Evolutionary conservation across 2,113 vertebrate genomes (phyloP).

Genomic region (Mixornis gularis): DNA sequence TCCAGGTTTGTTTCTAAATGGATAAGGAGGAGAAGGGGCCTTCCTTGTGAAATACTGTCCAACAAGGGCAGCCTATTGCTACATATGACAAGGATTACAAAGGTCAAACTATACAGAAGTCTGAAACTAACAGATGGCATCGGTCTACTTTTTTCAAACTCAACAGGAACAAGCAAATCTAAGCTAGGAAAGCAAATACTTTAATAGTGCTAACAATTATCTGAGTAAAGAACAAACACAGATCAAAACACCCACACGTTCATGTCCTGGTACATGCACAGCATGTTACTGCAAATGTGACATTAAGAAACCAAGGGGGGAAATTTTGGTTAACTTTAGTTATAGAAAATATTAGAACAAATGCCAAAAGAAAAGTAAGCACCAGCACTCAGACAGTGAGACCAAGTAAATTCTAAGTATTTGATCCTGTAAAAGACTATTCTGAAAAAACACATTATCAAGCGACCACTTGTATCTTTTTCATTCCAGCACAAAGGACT

Average conservation of each 20-base stretch:
- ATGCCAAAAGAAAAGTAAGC: neutral
- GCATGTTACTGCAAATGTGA: conserved; percentile 15
- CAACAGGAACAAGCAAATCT: conserved; percentile 32
- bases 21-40: neutral
- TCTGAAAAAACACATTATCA: neutral
- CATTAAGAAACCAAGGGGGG: neutral
- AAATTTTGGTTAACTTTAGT: neutral
- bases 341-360: neutral
- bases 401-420: neutral
- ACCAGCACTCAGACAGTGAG: neutral
- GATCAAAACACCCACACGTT: conserved; percentile 47
- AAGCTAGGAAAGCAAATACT: conserved; percentile 36
- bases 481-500: neutral
- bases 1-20: neutral
- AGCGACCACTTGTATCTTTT: neutral
- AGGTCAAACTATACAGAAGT: neutral
- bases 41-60: neutral
- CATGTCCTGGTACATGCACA: conserved; percentile 27
- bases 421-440: neutral
- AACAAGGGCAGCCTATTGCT: neutral
- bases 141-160: neutral
- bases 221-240: conserved; percentile 18
- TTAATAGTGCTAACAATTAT: conserved; percentile 35
- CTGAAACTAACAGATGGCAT: conserved; percentile 28
- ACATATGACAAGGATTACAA: neutral